Base-by-base conservation (phyloP, 2,113 vertebrate species). In the Cyphomyrus plagiostoma region DNA sequence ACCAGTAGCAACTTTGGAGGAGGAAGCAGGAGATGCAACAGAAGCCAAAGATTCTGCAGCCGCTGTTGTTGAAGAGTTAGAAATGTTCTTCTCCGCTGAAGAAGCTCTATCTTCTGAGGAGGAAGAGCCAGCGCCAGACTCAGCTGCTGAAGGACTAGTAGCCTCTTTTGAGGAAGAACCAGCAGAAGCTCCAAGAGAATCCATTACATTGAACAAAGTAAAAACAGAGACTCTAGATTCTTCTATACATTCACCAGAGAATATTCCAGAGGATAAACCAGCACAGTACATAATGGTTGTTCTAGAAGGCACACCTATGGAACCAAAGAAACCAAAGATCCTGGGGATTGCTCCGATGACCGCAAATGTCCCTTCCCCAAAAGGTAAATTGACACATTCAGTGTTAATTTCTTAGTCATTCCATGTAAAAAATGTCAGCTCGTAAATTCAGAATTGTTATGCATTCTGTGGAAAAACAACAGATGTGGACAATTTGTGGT, bases 241-340 rank as follows among this genome's bases (percentile, higher is more conserved):
- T 45, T 45, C 21, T 48, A 42, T 46, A 9, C 46, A 49, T 23
- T n/a, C 21, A 48, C 2, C 46, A 49, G 10, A 35, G 13, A 48
- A 48, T 3, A 19, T 70, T 49, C 88, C 39, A 7, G 62, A 52
- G 30, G 5, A 58, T 2, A 52, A 74, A 49, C 11, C 10, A 11
- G n/a, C 45, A 30, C 35, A 96, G 88, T 95, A 93, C 89, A 91
- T 96, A 45, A 92, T 95, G 49, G 94, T 96, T 49, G 91, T 96
- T 84, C 91, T 96, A 91, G 95, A 96, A 84, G 95, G 95, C 90
- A 66, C 90, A 46, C 91, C 94, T 3, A 93, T 93, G 92, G 39
- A 90, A 42, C 94, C 94, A 4, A 95, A 94, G 52, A 93, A 89
- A 74, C 93, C 92, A 23, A 95, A 91, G 91, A 94, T 96, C 23